Evolutionary conservation across 2,888 invertebrate species (phyloP).

Genomic region (Himalopsyche kuldschensis): DNA sequence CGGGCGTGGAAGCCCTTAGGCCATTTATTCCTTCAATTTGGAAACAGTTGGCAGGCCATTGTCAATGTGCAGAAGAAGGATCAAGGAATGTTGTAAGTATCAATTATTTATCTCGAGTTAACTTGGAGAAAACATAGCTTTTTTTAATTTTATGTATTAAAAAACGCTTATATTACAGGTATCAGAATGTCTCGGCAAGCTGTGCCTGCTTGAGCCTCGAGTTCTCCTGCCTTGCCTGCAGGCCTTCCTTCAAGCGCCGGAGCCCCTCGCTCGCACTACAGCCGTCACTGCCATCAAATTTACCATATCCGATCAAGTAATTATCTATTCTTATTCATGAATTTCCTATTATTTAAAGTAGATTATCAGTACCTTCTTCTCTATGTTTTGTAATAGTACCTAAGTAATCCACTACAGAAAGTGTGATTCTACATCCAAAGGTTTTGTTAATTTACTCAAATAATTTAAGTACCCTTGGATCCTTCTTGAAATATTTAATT

Average conservation of each 20-base stretch:
- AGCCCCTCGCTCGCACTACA: slow-evolving; percentile 88
- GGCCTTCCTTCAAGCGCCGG: slow-evolving; percentile 76
- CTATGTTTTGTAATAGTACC: too few species aligned
- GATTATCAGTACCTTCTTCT: too few species aligned
- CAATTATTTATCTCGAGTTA: background rate
- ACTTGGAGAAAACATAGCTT: too few species aligned
- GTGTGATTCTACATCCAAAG: background rate
- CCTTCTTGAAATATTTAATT: too few species aligned
- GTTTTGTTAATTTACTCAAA: too few species aligned
- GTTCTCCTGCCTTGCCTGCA: slow-evolving; percentile 86
- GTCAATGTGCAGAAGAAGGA: slow-evolving; percentile 96
- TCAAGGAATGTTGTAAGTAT: slow-evolving; percentile 87
- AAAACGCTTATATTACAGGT: slow-evolving; percentile 51
- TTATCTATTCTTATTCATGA: slow-evolving; percentile 17
- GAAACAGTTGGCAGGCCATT: slow-evolving; percentile 90
- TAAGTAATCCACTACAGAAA: too few species aligned
- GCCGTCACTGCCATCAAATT: slow-evolving; percentile 98
- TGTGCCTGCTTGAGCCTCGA: slow-evolving; percentile 90
- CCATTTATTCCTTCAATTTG: slow-evolving; percentile 88
- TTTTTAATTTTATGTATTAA: too few species aligned
- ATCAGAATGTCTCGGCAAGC: slow-evolving; percentile 95
- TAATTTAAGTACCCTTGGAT: too few species aligned
- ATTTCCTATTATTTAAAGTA: too few species aligned
- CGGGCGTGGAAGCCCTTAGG: slow-evolving; percentile 74
- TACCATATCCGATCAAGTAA: slow-evolving; percentile 93